Evolutionary conservation across 2,888 invertebrate species (phyloP).

Genomic region (Cryptosula pallasiana): DNA sequence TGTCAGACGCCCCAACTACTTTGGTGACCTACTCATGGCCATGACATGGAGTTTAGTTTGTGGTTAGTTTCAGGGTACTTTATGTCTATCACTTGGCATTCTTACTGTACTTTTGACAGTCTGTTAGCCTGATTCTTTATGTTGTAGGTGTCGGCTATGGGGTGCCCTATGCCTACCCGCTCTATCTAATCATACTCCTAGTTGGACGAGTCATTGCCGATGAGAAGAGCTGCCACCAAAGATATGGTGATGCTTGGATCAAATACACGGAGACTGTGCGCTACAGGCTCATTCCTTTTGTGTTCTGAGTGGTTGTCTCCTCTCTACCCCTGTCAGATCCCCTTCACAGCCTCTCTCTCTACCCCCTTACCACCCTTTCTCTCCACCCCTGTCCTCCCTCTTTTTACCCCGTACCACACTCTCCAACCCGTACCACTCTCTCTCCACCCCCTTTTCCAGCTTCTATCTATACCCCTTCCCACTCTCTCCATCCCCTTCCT

Average conservation of each 20-base stretch:
- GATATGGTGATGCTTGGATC: conserved; percentile 75
- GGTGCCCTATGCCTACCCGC: conserved; percentile 58
- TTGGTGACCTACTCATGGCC: conserved; percentile 75
- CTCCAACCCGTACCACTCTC: no score
- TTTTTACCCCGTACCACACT: no score
- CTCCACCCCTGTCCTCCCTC: no score
- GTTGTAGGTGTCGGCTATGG: not conserved
- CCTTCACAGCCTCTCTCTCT: no score
- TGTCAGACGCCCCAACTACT: conserved; percentile 81
- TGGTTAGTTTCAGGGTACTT: conserved; percentile 53
- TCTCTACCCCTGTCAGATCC: not conserved
- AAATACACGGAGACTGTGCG: conserved; percentile 73
- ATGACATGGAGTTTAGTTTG: conserved; percentile 63
- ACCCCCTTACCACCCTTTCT: no score
- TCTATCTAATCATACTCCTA: conserved; percentile 60
- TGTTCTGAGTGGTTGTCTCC: conserved; percentile 35
- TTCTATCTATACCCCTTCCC: no score
- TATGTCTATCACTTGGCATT: no score
- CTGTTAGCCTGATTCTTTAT: no score
- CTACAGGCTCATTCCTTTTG: conserved; percentile 65
- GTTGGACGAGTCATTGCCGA: conserved; percentile 68
- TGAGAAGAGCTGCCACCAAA: conserved; percentile 65
- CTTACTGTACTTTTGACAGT: no score
- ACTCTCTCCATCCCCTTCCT: no score
- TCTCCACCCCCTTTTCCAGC: no score